A percentile compares a stretch with the other conserved stretches of the same genome.
Conservation (phyloP, 2,797 vertebrate species). For the Melanotaenia boesemani region DNA sequence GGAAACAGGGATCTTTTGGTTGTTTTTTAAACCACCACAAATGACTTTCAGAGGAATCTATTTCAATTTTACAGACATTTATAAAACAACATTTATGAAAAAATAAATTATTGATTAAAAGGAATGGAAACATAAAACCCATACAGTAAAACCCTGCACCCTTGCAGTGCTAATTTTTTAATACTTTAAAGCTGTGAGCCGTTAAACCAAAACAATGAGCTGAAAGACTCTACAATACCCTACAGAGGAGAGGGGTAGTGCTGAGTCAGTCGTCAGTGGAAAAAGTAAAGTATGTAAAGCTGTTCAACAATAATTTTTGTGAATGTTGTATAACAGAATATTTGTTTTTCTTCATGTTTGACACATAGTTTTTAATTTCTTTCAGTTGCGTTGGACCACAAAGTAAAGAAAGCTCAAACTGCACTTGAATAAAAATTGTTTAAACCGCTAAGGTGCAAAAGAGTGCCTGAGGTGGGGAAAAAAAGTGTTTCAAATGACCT, state of each 20-base stretch:
- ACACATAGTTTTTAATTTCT: not conserved
- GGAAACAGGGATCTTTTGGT: too few relatives aligned
- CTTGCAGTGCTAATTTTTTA: too few relatives aligned
- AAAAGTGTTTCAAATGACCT: not conserved
- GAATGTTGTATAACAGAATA: too few relatives aligned
- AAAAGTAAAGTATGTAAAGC: too few relatives aligned
- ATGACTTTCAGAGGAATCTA: not conserved
- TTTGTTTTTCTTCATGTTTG: too few relatives aligned
- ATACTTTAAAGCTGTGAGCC: not conserved
- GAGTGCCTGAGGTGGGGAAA: not conserved
- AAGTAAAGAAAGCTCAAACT: not conserved
- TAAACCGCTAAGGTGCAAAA: not conserved
- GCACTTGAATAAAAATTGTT: slow-evolving; percentile 8
- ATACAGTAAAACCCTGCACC: too few relatives aligned
- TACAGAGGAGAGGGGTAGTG: not conserved
- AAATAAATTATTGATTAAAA: too few relatives aligned
- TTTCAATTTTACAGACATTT: not conserved
- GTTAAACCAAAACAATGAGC: not conserved
- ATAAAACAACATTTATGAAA: not conserved
- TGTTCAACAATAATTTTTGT: too few relatives aligned
- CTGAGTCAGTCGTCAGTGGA: not conserved
- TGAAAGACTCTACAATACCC: not conserved
- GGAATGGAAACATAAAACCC: too few relatives aligned
- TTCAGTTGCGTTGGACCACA: not conserved
- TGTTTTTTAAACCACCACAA: too few relatives aligned